These are phyloP conservation scores for Oceanodroma tethys DNA, from an alignment of 2,113 vertebrate species.

Conservation along the genomic window DNA sequence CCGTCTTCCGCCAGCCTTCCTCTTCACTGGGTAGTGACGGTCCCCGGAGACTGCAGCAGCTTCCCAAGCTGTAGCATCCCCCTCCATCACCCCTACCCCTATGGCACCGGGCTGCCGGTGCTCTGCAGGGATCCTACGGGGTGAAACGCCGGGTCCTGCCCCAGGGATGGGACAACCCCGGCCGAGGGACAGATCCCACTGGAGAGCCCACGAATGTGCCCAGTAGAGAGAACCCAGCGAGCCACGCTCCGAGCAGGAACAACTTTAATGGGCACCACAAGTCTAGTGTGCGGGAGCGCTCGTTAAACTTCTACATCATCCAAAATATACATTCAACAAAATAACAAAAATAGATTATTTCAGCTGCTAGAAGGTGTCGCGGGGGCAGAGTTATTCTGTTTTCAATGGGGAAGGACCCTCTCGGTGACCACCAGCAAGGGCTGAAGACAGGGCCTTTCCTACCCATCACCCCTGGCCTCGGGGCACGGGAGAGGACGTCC, in stretches of 20 bases:
- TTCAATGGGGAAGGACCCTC: neutral
- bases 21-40: neutral
- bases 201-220: accelerated
- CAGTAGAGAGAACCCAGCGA: neutral
- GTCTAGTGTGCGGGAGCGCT: neutral
- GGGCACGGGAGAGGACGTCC: neutral
- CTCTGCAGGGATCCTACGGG: neutral
- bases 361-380: neutral
- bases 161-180: neutral
- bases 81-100: neutral
- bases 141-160: neutral
- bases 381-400: neutral
- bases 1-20: neutral
- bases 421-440: neutral
- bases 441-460: neutral
- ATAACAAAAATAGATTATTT: slow-evolving; percentile 43
- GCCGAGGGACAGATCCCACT: accelerated
- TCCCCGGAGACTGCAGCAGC: neutral
- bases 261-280: slow-evolving; percentile 34
- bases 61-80: neutral
- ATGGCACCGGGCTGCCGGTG: accelerated
- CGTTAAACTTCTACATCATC: neutral
- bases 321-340: neutral
- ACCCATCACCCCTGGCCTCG: neutral
- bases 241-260: neutral